These are phyloP conservation scores for Bradypodion pumilum DNA, from an alignment of 2,797 vertebrate species.

Conservation along the genomic window DNA sequence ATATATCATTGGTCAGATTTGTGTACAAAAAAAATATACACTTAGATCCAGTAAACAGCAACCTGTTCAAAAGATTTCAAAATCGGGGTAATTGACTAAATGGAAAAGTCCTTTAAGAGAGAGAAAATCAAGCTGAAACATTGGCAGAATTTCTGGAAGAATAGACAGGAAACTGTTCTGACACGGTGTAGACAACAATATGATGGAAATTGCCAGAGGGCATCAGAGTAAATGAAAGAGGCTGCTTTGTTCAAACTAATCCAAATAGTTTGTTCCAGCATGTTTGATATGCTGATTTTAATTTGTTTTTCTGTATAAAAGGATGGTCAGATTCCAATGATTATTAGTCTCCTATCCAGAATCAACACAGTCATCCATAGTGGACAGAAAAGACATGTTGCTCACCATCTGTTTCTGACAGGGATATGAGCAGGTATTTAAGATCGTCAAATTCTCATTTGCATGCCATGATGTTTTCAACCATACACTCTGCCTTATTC, in stretches of 20 bases:
- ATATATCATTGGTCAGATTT: neutral
- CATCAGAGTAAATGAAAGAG: neutral
- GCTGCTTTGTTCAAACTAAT: conserved; percentile 11
- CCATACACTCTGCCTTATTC: neutral
- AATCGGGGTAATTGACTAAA: neutral
- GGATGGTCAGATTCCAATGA: conserved; percentile 20
- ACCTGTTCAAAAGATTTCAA: conserved; percentile 4
- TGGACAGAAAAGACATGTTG: conserved; percentile 15
- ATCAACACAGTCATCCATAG: neutral
- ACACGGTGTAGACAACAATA: neutral
- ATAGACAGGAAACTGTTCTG: neutral
- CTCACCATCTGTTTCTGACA: neutral
- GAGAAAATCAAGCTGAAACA: neutral
- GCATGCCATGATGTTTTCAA: neutral
- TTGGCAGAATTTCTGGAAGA: conserved; percentile 28
- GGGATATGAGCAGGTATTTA: conserved; percentile 19
- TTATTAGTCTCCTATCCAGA: conserved; percentile 29
- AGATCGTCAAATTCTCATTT: conserved; percentile 21
- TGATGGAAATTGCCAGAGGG: neutral
- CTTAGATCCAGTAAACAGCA: neutral
- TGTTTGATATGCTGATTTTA: conserved; percentile 30
- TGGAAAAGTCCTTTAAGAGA: neutral
- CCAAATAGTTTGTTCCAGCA: conserved; percentile 20
- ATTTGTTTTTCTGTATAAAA: conserved; percentile 37
- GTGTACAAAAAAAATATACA: neutral